Evolutionary conservation across 2,113 vertebrate species (phyloP).

Genomic region (Felis chaus): DNA sequence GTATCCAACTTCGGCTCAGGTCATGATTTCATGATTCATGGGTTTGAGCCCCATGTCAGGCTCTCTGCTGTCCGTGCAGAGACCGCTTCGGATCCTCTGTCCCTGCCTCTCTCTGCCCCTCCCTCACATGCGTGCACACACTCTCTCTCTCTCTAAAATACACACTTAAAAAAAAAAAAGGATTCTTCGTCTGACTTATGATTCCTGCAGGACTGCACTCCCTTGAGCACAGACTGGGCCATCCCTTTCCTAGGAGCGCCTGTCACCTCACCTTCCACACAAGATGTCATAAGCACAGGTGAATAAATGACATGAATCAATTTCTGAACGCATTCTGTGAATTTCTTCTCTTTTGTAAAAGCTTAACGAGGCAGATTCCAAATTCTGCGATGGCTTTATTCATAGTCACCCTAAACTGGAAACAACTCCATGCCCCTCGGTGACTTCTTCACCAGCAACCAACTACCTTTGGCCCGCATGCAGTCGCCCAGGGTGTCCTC

Average conservation of each 20-base stretch:
- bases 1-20: too few relatives aligned
- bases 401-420: neutral
- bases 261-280: accelerated
- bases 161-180: accelerated
- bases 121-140: accelerated
- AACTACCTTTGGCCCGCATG: neutral
- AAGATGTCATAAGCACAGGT: neutral
- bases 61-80: too few relatives aligned
- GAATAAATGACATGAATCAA: accelerated
- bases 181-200: neutral
- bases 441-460: neutral
- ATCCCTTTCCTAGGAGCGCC: neutral
- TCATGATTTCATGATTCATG: too few relatives aligned
- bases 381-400: neutral
- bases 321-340: neutral
- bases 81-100: too few relatives aligned
- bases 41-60: too few relatives aligned
- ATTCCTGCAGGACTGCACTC: neutral
- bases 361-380: neutral
- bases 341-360: neutral
- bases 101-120: too few relatives aligned
- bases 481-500: neutral
- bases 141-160: too few relatives aligned
- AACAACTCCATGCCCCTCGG: neutral
- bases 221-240: neutral